Evolutionary conservation across 1,140 invertebrate species (phyloP).

Genomic region (Bombus balteatus): DNA sequence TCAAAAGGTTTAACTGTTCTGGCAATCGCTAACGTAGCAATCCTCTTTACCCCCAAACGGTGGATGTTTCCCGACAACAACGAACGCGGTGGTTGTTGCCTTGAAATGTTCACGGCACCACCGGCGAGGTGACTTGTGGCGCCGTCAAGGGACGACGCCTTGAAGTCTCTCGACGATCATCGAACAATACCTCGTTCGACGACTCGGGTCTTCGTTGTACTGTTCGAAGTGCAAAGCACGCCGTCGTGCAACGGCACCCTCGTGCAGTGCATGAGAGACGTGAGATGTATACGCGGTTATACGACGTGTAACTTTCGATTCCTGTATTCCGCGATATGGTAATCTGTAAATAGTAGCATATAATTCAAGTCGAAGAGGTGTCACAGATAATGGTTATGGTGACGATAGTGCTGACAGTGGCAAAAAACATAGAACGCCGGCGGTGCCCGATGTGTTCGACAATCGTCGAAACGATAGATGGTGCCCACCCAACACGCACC

Average conservation of each 20-base stretch:
- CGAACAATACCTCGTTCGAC: conserved; percentile 44
- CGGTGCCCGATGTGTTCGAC: neutral
- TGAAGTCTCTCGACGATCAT: conserved; percentile 54
- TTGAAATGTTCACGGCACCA: conserved; percentile 35
- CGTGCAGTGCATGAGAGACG: conserved; percentile 34
- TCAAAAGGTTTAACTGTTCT: neutral
- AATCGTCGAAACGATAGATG: conserved; percentile 30
- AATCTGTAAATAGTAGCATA: neutral
- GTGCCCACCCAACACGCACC: conserved; percentile 44
- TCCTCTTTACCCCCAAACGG: conserved; percentile 59
- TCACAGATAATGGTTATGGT: conserved; percentile 31
- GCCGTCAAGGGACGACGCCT: conserved; percentile 63
- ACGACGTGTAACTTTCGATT: conserved; percentile 14
- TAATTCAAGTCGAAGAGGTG: conserved; percentile 14
- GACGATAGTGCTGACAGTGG: conserved; percentile 42
- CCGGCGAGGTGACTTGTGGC: conserved; percentile 59
- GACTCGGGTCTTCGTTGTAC: conserved; percentile 39
- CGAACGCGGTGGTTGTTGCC: conserved; percentile 23
- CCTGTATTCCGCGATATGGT: neutral
- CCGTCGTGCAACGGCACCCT: conserved; percentile 40
- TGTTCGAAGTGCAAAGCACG: conserved; percentile 40
- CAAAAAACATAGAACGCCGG: conserved; percentile 33
- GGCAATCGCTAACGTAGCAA: conserved; percentile 58
- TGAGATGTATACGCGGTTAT: conserved; percentile 11
- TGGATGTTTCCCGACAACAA: conserved; percentile 7